phyloP scores from a whole-genome alignment of 2,888 invertebrate genomes.

The Hypomecis punctinalis region DNA sequence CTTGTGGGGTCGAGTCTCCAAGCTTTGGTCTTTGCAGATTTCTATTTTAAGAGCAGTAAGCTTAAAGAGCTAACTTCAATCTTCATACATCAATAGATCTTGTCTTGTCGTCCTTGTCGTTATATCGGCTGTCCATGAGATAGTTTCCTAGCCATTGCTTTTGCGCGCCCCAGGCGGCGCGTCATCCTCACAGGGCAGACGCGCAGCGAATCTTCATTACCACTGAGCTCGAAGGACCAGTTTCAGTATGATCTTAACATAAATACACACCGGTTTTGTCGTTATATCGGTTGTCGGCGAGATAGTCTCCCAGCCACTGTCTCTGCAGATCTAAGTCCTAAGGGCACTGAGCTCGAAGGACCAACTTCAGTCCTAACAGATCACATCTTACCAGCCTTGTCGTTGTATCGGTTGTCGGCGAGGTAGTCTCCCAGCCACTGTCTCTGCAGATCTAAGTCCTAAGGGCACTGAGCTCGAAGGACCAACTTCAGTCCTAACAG shows the following conservation, averaged over 20 bases:
- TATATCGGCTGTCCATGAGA: background rate
- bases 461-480: too few species aligned
- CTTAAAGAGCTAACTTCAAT: too few species aligned
- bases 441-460: too few species aligned
- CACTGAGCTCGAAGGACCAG: too few species aligned
- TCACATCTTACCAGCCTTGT: conserved; percentile 58
- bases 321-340: conserved; percentile 31
- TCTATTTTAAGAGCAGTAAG: too few species aligned
- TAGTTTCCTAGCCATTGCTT: background rate
- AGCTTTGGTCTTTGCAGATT: conserved; percentile 56
- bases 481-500: too few species aligned
- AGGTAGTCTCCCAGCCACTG: conserved; percentile 53
- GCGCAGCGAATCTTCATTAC: background rate
- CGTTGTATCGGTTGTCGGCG: conserved; percentile 65
- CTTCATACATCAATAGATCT: too few species aligned
- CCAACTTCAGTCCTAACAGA: too few species aligned
- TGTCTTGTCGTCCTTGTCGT: conserved; percentile 55
- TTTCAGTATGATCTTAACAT: too few species aligned
- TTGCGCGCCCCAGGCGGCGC: background rate
- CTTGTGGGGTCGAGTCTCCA: conserved; percentile 79
- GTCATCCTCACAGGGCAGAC: background rate
- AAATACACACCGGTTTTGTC: conserved; percentile 36
- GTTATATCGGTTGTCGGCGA: conserved; percentile 67
- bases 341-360: too few species aligned
- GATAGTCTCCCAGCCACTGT: conserved; percentile 74